These are phyloP conservation scores for Azorinus chamasolen DNA, from an alignment of 2,888 invertebrate genomes.

Conservation along the genomic window DNA sequence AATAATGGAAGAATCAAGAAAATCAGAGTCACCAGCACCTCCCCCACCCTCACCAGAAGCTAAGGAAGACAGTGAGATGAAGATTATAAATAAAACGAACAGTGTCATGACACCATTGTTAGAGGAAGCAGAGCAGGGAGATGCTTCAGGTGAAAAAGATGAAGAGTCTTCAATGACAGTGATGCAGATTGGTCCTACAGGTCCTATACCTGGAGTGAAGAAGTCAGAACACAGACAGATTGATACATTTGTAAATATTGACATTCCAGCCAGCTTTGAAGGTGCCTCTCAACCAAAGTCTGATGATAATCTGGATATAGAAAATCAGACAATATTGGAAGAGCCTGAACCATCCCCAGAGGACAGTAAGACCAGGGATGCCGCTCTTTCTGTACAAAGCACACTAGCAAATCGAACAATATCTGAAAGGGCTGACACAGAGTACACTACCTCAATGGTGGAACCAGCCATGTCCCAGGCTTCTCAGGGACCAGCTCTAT, in stretches of 20 bases:
- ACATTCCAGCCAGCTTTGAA: constrained; percentile 72
- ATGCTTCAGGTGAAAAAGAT: constrained; percentile 33
- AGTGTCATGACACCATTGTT: constrained; percentile 70
- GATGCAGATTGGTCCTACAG: constrained; percentile 67
- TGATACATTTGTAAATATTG: constrained; percentile 78
- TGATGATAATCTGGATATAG: constrained; percentile 14
- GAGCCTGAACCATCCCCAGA: constrained; percentile 53
- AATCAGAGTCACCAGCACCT: constrained; percentile 78
- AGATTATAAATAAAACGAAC: constrained; percentile 44
- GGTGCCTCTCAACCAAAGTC: constrained; percentile 10
- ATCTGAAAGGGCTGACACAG: constrained; percentile 51
- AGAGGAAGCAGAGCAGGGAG: constrained; percentile 60
- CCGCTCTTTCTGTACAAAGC: constrained; percentile 66
- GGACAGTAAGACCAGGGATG: constrained; percentile 46
- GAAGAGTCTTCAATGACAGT: constrained; percentile 66
- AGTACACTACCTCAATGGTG: constrained; percentile 45
- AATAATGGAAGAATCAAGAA: constrained; percentile 60
- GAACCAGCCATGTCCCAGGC: constrained; percentile 62
- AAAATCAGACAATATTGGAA: constrained; percentile 52
- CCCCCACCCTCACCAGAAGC: constrained; percentile 83
- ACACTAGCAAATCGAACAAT: constrained; percentile 51
- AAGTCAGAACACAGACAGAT: constrained; percentile 60
- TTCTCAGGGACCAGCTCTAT: constrained; percentile 54
- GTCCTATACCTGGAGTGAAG: constrained; percentile 30
- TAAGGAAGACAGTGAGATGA: constrained; percentile 62